Percentiles rank a stretch among this genome's conserved stretches.
These are phyloP conservation scores for Tetropium fuscum DNA, from an alignment of 2,888 invertebrate species.

Conservation along the genomic window DNA sequence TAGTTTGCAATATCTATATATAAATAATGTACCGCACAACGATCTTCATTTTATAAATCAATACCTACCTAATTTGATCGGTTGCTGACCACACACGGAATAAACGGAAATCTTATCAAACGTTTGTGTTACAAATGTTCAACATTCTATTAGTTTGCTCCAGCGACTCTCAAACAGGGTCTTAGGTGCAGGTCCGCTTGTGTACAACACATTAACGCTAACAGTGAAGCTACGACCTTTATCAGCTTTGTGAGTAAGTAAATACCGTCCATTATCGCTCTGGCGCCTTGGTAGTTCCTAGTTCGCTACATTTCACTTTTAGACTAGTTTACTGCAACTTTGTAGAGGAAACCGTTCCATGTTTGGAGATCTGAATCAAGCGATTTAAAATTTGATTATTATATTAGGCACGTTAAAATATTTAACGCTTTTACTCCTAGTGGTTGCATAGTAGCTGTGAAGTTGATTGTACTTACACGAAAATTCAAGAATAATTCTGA, in stretches of 20 bases:
- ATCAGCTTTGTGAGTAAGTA: constrained; percentile 42
- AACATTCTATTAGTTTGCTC: constrained; percentile 14
- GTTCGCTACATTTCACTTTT: constrained; percentile 15
- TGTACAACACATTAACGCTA: constrained; percentile 38
- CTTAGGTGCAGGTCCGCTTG: constrained; percentile 20
- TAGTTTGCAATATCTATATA: too few species aligned
- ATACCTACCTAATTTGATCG: too few species aligned
- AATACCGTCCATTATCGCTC: constrained; percentile 41
- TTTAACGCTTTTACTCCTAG: too few species aligned
- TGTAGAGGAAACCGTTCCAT: too few species aligned
- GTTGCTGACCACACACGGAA: background rate
- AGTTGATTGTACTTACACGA: too few species aligned
- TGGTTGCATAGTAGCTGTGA: too few species aligned
- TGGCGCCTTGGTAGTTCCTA: constrained; percentile 32
- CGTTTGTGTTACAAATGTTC: constrained; percentile 15
- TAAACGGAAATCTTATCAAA: constrained; percentile 6
- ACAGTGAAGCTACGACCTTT: constrained; percentile 33
- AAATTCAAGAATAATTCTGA: too few species aligned
- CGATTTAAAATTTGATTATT: too few species aligned
- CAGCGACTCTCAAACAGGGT: background rate
- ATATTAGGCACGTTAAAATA: too few species aligned
- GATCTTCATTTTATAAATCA: too few species aligned
- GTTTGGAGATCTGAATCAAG: too few species aligned
- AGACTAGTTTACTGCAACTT: constrained; percentile 8
- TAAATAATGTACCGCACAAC: too few species aligned